phyloP scores from a whole-genome alignment of 1,140 invertebrate genomes.

The Ceratosolen solmsi region DNA sequence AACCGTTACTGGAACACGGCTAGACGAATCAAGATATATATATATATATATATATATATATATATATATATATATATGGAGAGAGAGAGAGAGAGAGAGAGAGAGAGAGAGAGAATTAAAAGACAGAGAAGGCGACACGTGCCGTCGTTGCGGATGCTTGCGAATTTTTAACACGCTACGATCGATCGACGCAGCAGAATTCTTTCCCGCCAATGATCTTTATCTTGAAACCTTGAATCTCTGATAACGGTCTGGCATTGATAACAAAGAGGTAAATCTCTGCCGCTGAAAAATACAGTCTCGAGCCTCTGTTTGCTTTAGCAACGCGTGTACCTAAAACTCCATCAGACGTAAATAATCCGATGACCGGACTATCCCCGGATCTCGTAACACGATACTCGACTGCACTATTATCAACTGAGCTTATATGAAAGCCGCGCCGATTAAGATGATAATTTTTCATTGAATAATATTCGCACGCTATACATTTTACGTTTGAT shows the following conservation, averaged over 20 bases:
- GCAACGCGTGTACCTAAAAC: neutral
- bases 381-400: neutral
- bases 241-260: neutral
- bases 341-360: neutral
- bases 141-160: neutral
- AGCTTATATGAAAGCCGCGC: too few relatives aligned
- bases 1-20: too few relatives aligned
- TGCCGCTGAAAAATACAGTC: neutral
- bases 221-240: neutral
- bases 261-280: neutral
- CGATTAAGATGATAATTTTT: too few relatives aligned
- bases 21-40: neutral
- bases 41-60: neutral
- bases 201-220: neutral
- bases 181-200: slow-evolving; percentile 40
- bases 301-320: neutral
- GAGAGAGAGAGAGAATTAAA: neutral
- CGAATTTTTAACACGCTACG: slow-evolving; percentile 22
- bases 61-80: too few relatives aligned
- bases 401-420: too few relatives aligned
- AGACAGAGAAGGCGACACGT: neutral
- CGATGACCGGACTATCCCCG: neutral
- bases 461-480: too few relatives aligned
- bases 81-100: neutral
- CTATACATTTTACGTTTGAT: too few relatives aligned